Evolutionary conservation across 2,888 invertebrate genomes (phyloP).

Genomic region (Sphecodes monilicornis): DNA sequence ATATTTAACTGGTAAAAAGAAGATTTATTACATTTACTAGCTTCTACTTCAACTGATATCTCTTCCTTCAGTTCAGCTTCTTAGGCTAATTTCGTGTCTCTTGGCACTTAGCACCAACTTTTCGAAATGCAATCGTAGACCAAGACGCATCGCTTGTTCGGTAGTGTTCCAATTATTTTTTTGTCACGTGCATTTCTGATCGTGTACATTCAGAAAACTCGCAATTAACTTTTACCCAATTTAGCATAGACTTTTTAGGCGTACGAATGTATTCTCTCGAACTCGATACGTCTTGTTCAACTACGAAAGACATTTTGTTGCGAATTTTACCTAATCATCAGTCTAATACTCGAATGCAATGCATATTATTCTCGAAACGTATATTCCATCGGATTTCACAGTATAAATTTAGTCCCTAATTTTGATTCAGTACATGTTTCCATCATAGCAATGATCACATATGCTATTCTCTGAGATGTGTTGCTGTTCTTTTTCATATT

Average conservation of each 20-base stretch:
- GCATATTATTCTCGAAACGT: slow-evolving; percentile 48
- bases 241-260: not conserved
- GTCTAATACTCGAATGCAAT: slow-evolving; percentile 67
- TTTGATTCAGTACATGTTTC: slow-evolving; percentile 23
- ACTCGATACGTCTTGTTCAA: slow-evolving; percentile 55
- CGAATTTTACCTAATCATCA: slow-evolving; percentile 63
- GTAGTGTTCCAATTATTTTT: not conserved
- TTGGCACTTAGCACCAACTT: slow-evolving; percentile 58
- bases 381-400: slow-evolving; percentile 22
- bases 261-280: not conserved
- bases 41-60: slow-evolving; percentile 19
- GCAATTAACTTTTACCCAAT: not conserved
- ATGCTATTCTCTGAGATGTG: not conserved
- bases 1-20: slow-evolving; percentile 35
- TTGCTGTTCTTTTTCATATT: not conserved
- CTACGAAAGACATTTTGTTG: slow-evolving; percentile 27
- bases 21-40: slow-evolving; percentile 43
- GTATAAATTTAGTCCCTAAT: slow-evolving; percentile 22
- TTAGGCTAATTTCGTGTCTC: slow-evolving; percentile 54
- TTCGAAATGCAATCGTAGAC: slow-evolving; percentile 40
- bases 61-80: slow-evolving; percentile 32
- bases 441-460: slow-evolving; percentile 15
- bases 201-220: slow-evolving; percentile 44
- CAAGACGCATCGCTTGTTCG: slow-evolving; percentile 49
- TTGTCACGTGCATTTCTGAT: slow-evolving; percentile 11